Conservation (phyloP, 2,888 invertebrate species). For the Cheilosia pagana region DNA sequence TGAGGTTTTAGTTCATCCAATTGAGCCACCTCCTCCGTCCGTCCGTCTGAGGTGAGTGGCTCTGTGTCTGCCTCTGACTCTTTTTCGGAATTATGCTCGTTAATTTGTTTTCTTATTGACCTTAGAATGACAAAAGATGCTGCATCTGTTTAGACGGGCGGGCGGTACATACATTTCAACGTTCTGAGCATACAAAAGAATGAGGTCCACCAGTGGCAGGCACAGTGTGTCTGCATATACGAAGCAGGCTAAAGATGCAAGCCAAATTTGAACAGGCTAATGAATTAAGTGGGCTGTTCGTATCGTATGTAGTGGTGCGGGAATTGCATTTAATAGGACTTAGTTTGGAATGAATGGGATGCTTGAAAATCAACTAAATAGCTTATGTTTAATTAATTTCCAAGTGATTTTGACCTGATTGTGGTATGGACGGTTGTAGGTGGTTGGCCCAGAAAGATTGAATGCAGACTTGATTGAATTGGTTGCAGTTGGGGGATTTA, state of each 20-base stretch:
- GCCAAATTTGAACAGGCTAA: conserved; percentile 73
- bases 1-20: conserved; percentile 30
- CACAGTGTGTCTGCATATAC: conserved; percentile 13
- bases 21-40: conserved; percentile 38
- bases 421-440: not conserved
- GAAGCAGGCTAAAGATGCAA: conserved; percentile 53
- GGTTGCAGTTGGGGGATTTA: too few relatives aligned
- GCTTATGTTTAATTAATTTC: conserved; percentile 72
- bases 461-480: not conserved
- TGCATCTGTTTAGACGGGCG: conserved; percentile 15
- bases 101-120: conserved; percentile 75
- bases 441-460: not conserved
- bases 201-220: conserved; percentile 27
- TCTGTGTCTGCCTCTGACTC: conserved; percentile 6
- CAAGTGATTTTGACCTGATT: conserved; percentile 61
- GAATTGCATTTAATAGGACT: conserved; percentile 56
- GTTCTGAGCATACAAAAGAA: conserved; percentile 36
- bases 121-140: conserved; percentile 66
- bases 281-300: conserved; percentile 60
- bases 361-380: conserved; percentile 53
- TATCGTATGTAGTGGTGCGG: not conserved
- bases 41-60: not conserved
- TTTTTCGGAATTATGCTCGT: conserved; percentile 64
- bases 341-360: conserved; percentile 50
- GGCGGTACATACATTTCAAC: not conserved